These are phyloP conservation scores for Puffinus mauretanicus DNA, from an alignment of 2,113 vertebrate genomes.

Conservation along the genomic window DNA sequence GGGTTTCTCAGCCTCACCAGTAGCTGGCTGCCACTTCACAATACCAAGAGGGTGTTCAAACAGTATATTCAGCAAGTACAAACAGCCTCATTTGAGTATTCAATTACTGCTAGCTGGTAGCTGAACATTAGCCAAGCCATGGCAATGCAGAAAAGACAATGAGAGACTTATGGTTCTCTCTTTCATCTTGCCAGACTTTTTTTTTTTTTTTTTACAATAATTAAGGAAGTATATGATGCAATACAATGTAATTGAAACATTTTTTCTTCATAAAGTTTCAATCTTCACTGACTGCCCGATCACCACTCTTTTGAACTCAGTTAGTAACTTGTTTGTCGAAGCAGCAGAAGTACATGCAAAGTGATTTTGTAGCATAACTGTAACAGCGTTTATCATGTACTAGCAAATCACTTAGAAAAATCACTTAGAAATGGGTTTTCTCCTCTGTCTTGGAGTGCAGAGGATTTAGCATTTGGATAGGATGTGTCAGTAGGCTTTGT, in stretches of 20 bases:
- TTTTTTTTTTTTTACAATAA: neutral
- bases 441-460: neutral
- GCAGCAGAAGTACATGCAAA: neutral
- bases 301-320: neutral
- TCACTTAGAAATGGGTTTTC: neutral
- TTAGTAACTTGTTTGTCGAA: neutral
- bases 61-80: neutral
- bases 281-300: accelerated
- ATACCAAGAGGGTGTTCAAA: neutral
- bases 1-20: neutral
- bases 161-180: neutral
- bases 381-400: neutral
- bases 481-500: neutral
- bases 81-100: neutral
- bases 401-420: neutral
- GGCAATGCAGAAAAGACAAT: neutral
- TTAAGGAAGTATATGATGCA: neutral
- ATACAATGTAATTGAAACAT: neutral
- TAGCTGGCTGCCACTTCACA: neutral
- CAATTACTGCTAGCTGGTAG: neutral
- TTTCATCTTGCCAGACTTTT: neutral
- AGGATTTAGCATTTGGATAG: neutral
- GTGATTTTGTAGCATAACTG: neutral
- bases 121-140: neutral
- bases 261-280: neutral